Evolutionary conservation across 1,140 invertebrate genomes (phyloP), one percentile per base, ranked within the genome.

Genomic region (Mya arenaria): DNA sequence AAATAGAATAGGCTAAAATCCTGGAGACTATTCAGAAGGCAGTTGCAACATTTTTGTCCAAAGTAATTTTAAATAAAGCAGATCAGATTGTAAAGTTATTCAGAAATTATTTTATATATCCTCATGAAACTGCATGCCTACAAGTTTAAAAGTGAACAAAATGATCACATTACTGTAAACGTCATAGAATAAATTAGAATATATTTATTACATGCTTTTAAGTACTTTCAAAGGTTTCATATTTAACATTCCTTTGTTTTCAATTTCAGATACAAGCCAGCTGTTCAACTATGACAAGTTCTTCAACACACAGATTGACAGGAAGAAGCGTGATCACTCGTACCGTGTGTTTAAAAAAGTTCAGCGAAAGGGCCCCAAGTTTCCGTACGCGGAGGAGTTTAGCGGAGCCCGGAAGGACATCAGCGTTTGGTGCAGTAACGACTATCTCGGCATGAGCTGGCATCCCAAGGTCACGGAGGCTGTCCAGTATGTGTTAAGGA

Each of bases 391-490:
- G 0, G 92, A 96, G 82, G 98, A 99, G 91, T 97, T 97, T 89
- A 95, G 95, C 13, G 63, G 66, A 0, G 69, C 65, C 13, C 86
- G 86, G 65, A 96, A 95, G 66, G 95, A 96, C 8, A 97, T 99
- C 58, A 98, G 97, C 5, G 98, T 99, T 32, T 99, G 98, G 98
- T 99, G 98, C 93, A 98, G 97, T 44, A 99, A 99, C 93, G 98
- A 99, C 93, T 99, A 99, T 92, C 94, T 99, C 15, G 98, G 98
- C 13, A 97, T 98, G 95, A 98, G 97, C 6, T 95, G 96, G 89
- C 98, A 99, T 94, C 97, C 97, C 0, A 92, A 94, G 69, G 98
- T 99, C 0, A 96, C 96, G 73, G 91, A 95, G 68, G 97, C 97
- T 36, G 97, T 98, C 0, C 94, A 93, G 95, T 95, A 93, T 93